Base-by-base conservation (phyloP, 2,797 vertebrate genomes). In the Acipenser ruthenus region DNA sequence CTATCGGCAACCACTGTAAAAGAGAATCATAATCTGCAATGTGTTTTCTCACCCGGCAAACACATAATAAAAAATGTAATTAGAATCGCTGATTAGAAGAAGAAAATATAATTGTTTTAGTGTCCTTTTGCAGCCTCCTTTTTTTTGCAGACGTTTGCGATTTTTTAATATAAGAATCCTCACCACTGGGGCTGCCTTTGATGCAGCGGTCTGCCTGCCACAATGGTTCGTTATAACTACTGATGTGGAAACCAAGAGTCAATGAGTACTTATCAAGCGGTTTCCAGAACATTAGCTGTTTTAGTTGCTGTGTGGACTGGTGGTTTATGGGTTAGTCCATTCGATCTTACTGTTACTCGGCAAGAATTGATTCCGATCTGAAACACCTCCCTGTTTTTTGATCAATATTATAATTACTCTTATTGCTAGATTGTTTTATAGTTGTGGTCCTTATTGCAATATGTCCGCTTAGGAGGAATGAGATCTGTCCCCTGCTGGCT, bases 351-450 rank as follows among this genome's bases (percentile, higher is more conserved):
- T 84, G 80, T 86, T 84, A 80, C 83, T 74, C 79, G 80, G 81
- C 81, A 82, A 71, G 75, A 88, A 93, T 89, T 88, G 90, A 93
- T 91, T 88, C 75, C 70, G 84, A 82, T 91, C 77, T 69, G 73
- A 87, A 88, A 88, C 82, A 80, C 82, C 59, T 78, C 79, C 78
- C 76, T 65, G 0, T 84, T 88, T 18, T 18, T 78, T 88, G 83
- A 92, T 93, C 91, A 83, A 92, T 93, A 90, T 83, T 83, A 78
- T 86, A 88, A 89, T 92, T 87, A 89, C 80, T 89, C 88, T 83
- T 83, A 79, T 85, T 92, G 91, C 93, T 90, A 82, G 84, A 92
- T 92, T 88, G 81, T 86, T 82, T 88, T 87, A 87, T 81, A 80
- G 79, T 86, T 82, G 80, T 81, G 85, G 82, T 80, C 86, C 75